These are phyloP conservation scores for Neria commutata DNA, from an alignment of 2,888 invertebrate genomes.

Conservation along the genomic window DNA sequence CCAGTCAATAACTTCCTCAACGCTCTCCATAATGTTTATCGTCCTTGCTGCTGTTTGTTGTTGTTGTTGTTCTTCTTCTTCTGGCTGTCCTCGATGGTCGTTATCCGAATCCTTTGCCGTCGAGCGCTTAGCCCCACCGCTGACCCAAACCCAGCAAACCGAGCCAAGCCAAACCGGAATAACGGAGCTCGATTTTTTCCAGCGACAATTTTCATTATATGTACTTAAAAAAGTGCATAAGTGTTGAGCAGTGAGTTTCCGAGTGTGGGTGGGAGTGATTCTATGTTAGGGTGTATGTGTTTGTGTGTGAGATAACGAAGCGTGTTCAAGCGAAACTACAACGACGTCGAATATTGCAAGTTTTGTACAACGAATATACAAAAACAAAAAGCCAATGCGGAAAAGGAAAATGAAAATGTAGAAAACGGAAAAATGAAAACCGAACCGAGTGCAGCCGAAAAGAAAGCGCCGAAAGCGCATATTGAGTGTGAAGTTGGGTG, in stretches of 20 bases:
- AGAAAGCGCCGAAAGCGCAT: constrained; percentile 24
- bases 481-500: constrained; percentile 40
- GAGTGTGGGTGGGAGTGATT: constrained; percentile 15
- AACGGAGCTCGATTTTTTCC: constrained; percentile 54
- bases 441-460: constrained; percentile 19
- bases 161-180: no score
- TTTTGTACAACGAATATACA: constrained; percentile 23
- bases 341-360: no score
- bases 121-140: constrained; percentile 15
- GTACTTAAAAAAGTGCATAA: constrained; percentile 27
- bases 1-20: constrained; percentile 56
- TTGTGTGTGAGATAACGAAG: constrained; percentile 48
- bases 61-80: constrained; percentile 11
- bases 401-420: not conserved
- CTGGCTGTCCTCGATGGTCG: constrained; percentile 22
- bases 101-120: constrained; percentile 4
- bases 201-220: constrained; percentile 53
- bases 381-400: constrained; percentile 14
- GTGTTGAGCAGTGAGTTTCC: constrained; percentile 23
- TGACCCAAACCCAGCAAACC: constrained; percentile 38
- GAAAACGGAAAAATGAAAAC: constrained; percentile 14
- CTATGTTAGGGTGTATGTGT: constrained; percentile 6
- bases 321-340: constrained; percentile 46
- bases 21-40: constrained; percentile 56
- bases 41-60: constrained; percentile 48